A percentile compares a stretch with the other conserved stretches of the same genome.
Conservation (phyloP, 92 coral and sea anemone species). For the Palythoa grandis region DNA sequence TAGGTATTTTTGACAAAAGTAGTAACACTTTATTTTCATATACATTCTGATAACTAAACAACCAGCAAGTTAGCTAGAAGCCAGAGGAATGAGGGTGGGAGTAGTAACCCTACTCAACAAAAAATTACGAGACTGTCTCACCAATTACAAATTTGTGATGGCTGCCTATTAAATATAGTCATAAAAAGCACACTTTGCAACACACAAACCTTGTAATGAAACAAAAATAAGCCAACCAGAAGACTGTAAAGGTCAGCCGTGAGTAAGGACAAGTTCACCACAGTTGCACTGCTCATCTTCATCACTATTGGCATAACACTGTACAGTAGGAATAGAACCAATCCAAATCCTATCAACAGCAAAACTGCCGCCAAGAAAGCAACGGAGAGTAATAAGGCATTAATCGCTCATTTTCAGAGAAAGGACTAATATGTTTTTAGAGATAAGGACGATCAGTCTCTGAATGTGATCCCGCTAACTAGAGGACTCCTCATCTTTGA, state of each 20-base stretch:
- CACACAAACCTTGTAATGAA: conserved; percentile 77
- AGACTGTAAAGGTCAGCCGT: conserved; percentile 94
- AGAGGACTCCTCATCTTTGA: no score
- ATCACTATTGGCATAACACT: conserved; percentile 75
- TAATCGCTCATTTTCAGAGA: not conserved
- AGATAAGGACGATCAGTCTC: no score
- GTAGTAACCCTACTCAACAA: no score
- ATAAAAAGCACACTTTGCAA: not conserved
- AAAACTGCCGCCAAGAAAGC: conserved; percentile 55
- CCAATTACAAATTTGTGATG: no score
- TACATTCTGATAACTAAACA: no score
- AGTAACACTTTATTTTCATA: no score
- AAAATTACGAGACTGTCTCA: no score
- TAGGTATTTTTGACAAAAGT: no score
- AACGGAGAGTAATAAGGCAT: not conserved
- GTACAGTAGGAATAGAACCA: conserved; percentile 77
- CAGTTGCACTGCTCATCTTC: conserved; percentile 86
- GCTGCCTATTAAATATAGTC: no score
- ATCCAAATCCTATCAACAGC: conserved; percentile 70
- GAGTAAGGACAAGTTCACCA: conserved; percentile 86
- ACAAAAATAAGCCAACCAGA: conserved; percentile 81
- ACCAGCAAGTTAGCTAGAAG: no score
- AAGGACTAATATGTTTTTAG: not conserved
- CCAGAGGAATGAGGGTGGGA: no score
- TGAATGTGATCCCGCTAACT: no score